These are phyloP conservation scores for Pandemis heparana DNA, from an alignment of 2,888 invertebrate genomes.

Conservation along the genomic window DNA sequence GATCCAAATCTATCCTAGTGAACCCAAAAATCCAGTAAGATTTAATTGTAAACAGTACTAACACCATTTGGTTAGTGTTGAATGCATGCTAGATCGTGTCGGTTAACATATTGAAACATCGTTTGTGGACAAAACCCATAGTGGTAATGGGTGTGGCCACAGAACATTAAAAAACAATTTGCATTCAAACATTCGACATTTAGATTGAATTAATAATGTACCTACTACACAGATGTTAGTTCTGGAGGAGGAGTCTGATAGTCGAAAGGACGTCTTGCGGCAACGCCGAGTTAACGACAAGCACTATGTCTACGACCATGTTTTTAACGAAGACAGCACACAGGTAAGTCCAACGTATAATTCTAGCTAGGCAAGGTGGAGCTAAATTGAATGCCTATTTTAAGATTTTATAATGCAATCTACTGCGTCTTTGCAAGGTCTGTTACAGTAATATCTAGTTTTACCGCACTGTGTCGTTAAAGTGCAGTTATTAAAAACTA, in stretches of 20 bases:
- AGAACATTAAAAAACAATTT: conserved; percentile 12
- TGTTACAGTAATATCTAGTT: too few species aligned
- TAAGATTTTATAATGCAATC: background rate
- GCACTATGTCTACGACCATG: conserved; percentile 95
- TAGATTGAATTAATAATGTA: conserved; percentile 6
- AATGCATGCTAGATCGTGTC: background rate
- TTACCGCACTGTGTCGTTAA: too few species aligned
- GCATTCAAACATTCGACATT: background rate
- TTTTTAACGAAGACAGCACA: conserved; percentile 94
- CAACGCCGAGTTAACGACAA: conserved; percentile 90
- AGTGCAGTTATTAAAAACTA: too few species aligned
- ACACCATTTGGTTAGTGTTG: background rate
- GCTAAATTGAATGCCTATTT: background rate
- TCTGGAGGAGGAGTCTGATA: conserved; percentile 77
- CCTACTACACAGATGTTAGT: conserved; percentile 69
- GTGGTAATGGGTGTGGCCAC: conserved; percentile 11
- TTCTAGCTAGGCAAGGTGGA: background rate
- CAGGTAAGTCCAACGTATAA: conserved; percentile 87
- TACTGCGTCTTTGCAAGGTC: too few species aligned
- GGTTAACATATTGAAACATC: conserved; percentile 11
- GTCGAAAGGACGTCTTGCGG: conserved; percentile 86
- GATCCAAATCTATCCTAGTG: background rate
- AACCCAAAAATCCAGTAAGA: background rate
- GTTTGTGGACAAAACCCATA: background rate
- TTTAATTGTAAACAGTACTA: background rate